A percentile compares a stretch with the other conserved stretches of the same genome.
Conservation (phyloP, 2,888 invertebrate species). For the Diaprepes abbreviatus region DNA sequence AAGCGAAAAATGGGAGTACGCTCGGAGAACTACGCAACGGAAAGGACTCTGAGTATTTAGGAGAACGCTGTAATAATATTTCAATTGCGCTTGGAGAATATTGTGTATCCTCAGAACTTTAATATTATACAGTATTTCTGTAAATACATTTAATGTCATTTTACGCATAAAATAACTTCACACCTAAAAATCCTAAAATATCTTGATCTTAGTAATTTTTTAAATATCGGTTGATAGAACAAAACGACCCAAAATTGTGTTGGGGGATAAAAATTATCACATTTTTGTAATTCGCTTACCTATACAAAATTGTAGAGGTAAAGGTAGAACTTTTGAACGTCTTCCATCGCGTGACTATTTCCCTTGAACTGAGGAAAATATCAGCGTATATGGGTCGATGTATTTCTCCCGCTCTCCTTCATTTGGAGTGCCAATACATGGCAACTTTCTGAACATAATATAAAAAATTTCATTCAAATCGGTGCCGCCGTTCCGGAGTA, state of each 20-base stretch:
- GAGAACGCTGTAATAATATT: no score
- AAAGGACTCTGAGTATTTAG: no score
- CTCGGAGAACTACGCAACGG: no score
- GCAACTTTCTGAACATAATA: no score
- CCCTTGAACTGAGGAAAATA: conserved; percentile 89
- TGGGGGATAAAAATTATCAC: conserved; percentile 37
- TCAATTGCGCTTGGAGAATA: no score
- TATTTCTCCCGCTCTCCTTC: conserved; percentile 86
- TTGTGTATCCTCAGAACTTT: no score
- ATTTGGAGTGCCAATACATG: no score
- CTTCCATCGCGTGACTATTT: conserved; percentile 85
- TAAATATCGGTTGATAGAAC: not conserved
- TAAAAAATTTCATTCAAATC: no score
- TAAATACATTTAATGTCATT: no score
- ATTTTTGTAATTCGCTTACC: conserved; percentile 38
- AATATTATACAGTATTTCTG: no score
- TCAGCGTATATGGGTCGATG: conserved; percentile 88
- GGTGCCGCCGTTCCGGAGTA: no score
- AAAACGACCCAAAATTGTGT: conserved; percentile 25
- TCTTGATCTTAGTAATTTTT: not conserved
- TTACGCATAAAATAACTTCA: not conserved
- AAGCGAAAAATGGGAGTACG: no score
- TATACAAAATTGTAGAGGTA: conserved; percentile 73
- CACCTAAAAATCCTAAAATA: not conserved
- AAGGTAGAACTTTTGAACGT: conserved; percentile 93